phyloP scores from a whole-genome alignment of 92 coral and sea anemone genomes.

The Diadumene lineata region DNA sequence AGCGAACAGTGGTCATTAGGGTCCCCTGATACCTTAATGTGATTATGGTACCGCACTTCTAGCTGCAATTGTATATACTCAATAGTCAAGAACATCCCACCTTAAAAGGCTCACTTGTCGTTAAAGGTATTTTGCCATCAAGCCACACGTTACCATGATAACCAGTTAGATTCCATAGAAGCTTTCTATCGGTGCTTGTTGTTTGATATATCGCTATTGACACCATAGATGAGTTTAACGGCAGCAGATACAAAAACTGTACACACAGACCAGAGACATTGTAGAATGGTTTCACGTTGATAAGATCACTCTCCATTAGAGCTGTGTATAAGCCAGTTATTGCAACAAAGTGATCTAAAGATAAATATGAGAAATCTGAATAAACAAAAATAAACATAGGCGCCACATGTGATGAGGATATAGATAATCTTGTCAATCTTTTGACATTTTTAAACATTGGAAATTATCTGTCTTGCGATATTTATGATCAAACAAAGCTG shows the following conservation, averaged over 20 bases:
- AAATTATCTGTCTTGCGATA: too few relatives aligned
- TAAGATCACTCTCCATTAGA: slow-evolving; percentile 19
- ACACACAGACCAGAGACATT: slow-evolving; percentile 40
- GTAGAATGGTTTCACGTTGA: slow-evolving; percentile 29
- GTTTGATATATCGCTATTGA: slow-evolving; percentile 27
- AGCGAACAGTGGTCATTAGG: too few relatives aligned
- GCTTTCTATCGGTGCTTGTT: not conserved
- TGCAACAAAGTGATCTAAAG: slow-evolving; percentile 4
- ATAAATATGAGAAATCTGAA: too few relatives aligned
- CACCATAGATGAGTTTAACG: slow-evolving; percentile 11
- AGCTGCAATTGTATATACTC: not conserved
- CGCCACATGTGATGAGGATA: too few relatives aligned
- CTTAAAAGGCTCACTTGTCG: slow-evolving; percentile 25
- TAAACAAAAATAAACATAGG: too few relatives aligned
- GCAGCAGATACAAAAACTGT: slow-evolving; percentile 49
- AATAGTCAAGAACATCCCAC: too few relatives aligned
- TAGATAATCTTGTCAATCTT: too few relatives aligned
- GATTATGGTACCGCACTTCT: too few relatives aligned
- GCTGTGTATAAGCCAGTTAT: not conserved
- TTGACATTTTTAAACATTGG: too few relatives aligned
- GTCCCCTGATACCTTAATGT: not conserved
- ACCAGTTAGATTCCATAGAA: slow-evolving; percentile 55
- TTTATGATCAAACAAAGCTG: too few relatives aligned
- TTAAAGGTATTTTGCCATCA: slow-evolving; percentile 52
- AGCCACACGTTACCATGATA: slow-evolving; percentile 64